These are phyloP conservation scores for Tenodera sinensis DNA, from an alignment of 2,888 invertebrate species.

Conservation along the genomic window DNA sequence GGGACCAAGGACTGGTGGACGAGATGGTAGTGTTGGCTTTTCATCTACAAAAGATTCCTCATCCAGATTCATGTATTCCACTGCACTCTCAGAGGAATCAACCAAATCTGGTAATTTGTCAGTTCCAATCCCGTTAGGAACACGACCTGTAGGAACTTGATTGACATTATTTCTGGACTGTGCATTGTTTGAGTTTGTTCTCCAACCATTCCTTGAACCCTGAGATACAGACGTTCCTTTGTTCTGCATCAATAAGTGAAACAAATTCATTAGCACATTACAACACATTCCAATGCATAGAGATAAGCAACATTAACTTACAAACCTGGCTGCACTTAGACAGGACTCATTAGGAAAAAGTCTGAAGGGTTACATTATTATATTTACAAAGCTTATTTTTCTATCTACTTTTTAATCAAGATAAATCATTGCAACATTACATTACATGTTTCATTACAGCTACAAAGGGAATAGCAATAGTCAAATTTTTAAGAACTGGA, in stretches of 20 bases:
- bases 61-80: background rate
- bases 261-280: background rate
- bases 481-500: too few species aligned
- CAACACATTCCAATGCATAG: background rate
- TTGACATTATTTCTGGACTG: background rate
- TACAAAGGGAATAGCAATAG: too few species aligned
- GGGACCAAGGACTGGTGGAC: background rate
- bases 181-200: background rate
- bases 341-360: too few species aligned
- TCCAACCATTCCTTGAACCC: background rate
- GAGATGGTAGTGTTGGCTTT: background rate
- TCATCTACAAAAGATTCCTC: background rate
- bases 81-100: background rate
- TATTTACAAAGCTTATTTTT: too few species aligned
- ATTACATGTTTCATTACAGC: too few species aligned
- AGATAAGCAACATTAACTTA: background rate
- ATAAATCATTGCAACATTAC: too few species aligned
- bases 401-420: too few species aligned
- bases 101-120: background rate
- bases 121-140: background rate
- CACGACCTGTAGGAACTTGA: background rate
- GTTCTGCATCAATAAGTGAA: background rate
- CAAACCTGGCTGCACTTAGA: too few species aligned
- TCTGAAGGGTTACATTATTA: too few species aligned
- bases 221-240: background rate